phyloP scores from a whole-genome alignment of 2,113 vertebrate genomes.

The Aegithalos caudatus region DNA sequence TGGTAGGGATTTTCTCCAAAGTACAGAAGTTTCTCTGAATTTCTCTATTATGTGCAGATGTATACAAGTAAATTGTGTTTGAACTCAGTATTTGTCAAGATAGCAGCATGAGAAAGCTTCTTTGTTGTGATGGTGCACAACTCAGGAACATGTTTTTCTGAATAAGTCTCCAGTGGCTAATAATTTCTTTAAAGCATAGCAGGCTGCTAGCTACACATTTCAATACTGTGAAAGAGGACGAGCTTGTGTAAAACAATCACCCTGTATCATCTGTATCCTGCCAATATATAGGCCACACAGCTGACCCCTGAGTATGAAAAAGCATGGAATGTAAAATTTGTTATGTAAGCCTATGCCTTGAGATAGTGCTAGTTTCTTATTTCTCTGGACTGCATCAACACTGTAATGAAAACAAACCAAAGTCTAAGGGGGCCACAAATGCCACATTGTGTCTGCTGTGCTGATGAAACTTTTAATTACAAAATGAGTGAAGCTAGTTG shows the following conservation, averaged over 20 bases:
- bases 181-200: background rate
- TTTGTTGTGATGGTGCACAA: background rate
- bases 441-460: background rate
- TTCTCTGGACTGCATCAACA: background rate
- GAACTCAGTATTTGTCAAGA: background rate
- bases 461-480: constrained; percentile 5
- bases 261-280: background rate
- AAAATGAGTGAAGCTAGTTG: constrained; percentile 13
- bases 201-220: background rate
- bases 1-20: background rate
- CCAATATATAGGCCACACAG: background rate
- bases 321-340: background rate
- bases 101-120: background rate
- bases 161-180: background rate
- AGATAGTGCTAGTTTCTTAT: background rate
- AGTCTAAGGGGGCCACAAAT: background rate
- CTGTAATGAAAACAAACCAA: background rate
- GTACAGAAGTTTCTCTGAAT: background rate
- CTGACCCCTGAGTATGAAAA: background rate
- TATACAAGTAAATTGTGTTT: background rate
- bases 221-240: background rate
- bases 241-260: background rate
- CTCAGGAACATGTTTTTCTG: background rate
- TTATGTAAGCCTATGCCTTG: background rate
- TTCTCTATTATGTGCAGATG: background rate